Conservation (phyloP, 2,797 vertebrate genomes). For the Sternarchorhynchus goeldii region DNA sequence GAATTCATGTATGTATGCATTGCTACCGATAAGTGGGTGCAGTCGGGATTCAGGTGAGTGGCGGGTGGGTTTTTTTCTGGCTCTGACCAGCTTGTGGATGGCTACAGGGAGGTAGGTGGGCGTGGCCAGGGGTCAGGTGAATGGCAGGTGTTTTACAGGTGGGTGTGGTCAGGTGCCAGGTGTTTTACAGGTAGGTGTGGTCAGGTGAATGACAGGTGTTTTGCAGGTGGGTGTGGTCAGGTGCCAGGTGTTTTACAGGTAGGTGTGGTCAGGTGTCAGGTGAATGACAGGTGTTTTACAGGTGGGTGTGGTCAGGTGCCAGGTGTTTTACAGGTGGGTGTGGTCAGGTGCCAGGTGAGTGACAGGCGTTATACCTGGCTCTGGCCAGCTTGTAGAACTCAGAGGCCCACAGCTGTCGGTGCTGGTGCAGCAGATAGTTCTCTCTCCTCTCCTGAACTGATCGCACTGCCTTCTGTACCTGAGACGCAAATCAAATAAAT, state of each 20-base stretch:
- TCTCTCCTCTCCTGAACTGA: slow-evolving; percentile 84
- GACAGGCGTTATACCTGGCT: slow-evolving; percentile 78
- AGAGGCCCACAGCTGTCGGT: slow-evolving; percentile 87
- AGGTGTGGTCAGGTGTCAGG: too few species aligned
- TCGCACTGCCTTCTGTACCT: slow-evolving; percentile 82
- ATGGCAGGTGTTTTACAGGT: not conserved
- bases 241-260: not conserved
- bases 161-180: slow-evolving; percentile 55
- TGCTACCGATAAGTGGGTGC: too few species aligned
- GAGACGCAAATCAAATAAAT: slow-evolving; percentile 32
- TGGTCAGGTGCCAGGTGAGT: slow-evolving; percentile 60
- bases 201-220: slow-evolving; percentile 56
- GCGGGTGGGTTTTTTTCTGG: slow-evolving; percentile 76
- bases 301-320: slow-evolving; percentile 55
- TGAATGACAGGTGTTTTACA: slow-evolving; percentile 72
- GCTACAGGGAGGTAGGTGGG: too few species aligned
- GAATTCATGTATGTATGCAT: too few species aligned
- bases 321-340: not conserved
- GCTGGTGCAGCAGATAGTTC: slow-evolving; percentile 82
- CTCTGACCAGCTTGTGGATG: slow-evolving; percentile 73
- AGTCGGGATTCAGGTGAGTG: too few species aligned
- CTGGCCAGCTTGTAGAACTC: slow-evolving; percentile 78
- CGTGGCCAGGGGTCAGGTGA: too few species aligned
- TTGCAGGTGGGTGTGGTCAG: slow-evolving; percentile 67
- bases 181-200: slow-evolving; percentile 70